phyloP scores from a whole-genome alignment of 2,113 vertebrate genomes.

The Hydropotes inermis region DNA sequence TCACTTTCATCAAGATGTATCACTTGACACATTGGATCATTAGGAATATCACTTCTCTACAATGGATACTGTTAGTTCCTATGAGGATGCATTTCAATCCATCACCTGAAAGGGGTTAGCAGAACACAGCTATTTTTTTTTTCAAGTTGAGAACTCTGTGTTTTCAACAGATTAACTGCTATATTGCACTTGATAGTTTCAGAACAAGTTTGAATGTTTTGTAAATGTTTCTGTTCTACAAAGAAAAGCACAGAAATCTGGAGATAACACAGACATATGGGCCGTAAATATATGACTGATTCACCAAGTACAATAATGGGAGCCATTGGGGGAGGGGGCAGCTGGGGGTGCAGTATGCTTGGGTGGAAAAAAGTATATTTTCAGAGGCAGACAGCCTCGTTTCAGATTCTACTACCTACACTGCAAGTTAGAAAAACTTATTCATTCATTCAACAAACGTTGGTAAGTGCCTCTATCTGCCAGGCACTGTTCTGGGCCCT shows the following conservation, averaged over 20 bases:
- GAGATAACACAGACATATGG: constrained; percentile 62
- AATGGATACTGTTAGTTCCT: not conserved
- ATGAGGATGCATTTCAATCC: not conserved
- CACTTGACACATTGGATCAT: too few species aligned
- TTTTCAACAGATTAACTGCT: constrained; percentile 23
- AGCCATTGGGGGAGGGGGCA: not conserved
- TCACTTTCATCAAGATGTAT: not conserved
- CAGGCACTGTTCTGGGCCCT: not conserved
- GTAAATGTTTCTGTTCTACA: constrained; percentile 56
- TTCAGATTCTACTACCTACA: not conserved
- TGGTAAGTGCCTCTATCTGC: not conserved
- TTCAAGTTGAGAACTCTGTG: not conserved
- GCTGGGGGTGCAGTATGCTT: not conserved
- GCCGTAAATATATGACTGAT: constrained; percentile 22
- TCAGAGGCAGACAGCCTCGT: not conserved
- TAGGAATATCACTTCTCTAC: not conserved
- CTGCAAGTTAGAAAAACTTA: not conserved
- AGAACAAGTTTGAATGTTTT: constrained; percentile 47
- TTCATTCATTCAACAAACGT: not conserved
- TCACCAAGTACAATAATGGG: not conserved
- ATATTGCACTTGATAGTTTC: not conserved
- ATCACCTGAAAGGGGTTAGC: not conserved
- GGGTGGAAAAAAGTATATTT: not conserved
- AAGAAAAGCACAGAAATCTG: constrained; percentile 49
- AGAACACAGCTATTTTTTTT: not conserved